Evolutionary conservation across 2,888 invertebrate genomes (phyloP).

Genomic region (Brachyptera risi): DNA sequence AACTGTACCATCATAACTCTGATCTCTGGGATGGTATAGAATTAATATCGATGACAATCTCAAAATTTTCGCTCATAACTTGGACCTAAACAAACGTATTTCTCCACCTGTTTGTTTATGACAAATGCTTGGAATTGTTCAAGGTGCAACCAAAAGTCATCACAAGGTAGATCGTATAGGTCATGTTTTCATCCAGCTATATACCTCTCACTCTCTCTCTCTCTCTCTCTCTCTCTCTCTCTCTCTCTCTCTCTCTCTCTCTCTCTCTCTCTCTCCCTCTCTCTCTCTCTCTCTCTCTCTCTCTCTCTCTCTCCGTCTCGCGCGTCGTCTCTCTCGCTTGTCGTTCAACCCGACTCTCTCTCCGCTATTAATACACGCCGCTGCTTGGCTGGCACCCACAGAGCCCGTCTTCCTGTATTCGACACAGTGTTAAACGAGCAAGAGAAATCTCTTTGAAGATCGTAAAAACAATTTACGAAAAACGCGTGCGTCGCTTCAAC

Average conservation of each 20-base stretch:
- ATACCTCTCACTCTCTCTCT: background rate
- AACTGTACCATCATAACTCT: too few relatives aligned
- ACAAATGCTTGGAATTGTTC: too few relatives aligned
- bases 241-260: background rate
- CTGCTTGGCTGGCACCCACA: conserved; percentile 2
- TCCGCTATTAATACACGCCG: conserved; percentile 15
- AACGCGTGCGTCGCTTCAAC: too few relatives aligned
- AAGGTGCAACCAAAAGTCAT: too few relatives aligned
- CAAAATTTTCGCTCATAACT: too few relatives aligned
- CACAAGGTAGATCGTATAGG: conserved; percentile 2
- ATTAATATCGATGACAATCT: too few relatives aligned
- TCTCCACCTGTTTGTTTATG: too few relatives aligned
- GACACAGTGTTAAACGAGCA: background rate
- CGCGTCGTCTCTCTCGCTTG: conserved; percentile 7
- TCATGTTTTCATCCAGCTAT: background rate
- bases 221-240: background rate
- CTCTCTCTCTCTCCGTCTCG: conserved; percentile 5
- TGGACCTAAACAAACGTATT: too few relatives aligned
- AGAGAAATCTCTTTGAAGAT: conserved; percentile 13
- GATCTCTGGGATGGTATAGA: too few relatives aligned
- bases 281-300: conserved; percentile 14
- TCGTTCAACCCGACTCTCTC: conserved; percentile 15
- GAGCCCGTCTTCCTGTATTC: conserved; percentile 7
- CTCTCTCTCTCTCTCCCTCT: background rate
- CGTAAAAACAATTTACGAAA: background rate